Base-by-base conservation (phyloP, 1,140 invertebrate genomes). In the Drosophila orena region DNA sequence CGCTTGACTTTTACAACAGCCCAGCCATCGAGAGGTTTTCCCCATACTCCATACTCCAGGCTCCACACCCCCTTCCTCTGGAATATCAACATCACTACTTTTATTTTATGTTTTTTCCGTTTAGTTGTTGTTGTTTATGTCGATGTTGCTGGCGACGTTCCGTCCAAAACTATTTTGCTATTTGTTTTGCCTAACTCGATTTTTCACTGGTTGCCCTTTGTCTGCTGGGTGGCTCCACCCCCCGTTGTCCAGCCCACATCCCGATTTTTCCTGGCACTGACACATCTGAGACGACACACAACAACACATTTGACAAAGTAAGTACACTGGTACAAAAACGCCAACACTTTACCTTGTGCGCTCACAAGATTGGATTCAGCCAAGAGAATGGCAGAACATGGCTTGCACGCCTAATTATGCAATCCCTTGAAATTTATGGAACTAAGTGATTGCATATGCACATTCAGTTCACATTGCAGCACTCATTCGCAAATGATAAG, bases 101-200 rank as follows among this genome's bases (percentile, higher is more conserved):
- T 89, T 69, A 77, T 88, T 89, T 89, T 83, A 64, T 88, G 72
- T 79, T 83, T 68, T 66, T 74, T 77, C 66, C 61, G 70, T 61
- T 64, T 77, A 66, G 49, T 68, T 81, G 66, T 72, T 77, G 79
- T 76, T 86, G 83, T 88, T 70, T 77, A 77, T 88, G 76, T 79
- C 71, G 75, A 74, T 58, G 56, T 64, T 43, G 57, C 62, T 80
- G 77, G 75, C 75, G 74, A 77, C 74, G 65, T 77, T 52, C 65
- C 66, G 81, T 79, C 79, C 71, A 64, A 79, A 89, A 88, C 84
- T 88, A 89, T 88, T 88, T 88, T 88, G 59, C 83, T 86, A 86
- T 86, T 86, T 86, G 83, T 86, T 86, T 88, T 88, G 84, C 79
- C 84, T 84, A 83, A 88, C 84, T 88, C 84, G 84, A 88, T 89